Conservation (phyloP, 2,113 vertebrate species). For the Bufo gargarizans region DNA sequence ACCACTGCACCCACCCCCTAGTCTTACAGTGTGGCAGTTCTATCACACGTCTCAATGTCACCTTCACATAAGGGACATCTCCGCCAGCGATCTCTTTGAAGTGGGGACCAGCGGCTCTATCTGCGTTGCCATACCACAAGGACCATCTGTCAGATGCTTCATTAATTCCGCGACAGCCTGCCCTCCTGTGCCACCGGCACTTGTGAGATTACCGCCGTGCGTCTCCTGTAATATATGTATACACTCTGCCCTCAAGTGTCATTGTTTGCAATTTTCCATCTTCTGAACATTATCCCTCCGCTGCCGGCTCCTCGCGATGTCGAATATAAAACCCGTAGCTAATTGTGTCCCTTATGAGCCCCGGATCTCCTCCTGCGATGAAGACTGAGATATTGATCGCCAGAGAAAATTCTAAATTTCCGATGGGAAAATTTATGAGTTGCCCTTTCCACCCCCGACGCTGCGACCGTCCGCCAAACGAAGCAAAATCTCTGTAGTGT, state of each 20-base stretch:
- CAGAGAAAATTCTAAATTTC: background rate
- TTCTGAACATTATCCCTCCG: background rate
- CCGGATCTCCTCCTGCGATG: background rate
- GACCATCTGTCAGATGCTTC: slow-evolving; percentile 26
- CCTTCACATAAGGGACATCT: slow-evolving; percentile 4
- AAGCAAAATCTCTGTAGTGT: background rate
- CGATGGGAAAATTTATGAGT: background rate
- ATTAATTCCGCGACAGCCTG: slow-evolving; percentile 21
- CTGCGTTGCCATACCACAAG: background rate
- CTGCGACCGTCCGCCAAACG: background rate
- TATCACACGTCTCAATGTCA: slow-evolving; percentile 10
- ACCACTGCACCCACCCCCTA: background rate
- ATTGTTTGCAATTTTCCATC: slow-evolving; percentile 18
- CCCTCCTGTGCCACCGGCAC: slow-evolving; percentile 1
- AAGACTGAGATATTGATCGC: slow-evolving; percentile 12
- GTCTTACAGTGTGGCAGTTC: background rate
- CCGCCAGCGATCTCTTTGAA: background rate
- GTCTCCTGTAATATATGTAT: slow-evolving; percentile 33
- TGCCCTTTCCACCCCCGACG: background rate
- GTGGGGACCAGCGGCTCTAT: background rate
- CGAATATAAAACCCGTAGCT: background rate
- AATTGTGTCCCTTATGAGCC: background rate
- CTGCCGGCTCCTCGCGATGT: background rate
- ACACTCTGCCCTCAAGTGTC: slow-evolving; percentile 7
- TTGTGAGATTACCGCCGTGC: background rate